Evolutionary conservation across 1,140 invertebrate genomes (phyloP).

Genomic region (Drosophila equinoxialis): DNA sequence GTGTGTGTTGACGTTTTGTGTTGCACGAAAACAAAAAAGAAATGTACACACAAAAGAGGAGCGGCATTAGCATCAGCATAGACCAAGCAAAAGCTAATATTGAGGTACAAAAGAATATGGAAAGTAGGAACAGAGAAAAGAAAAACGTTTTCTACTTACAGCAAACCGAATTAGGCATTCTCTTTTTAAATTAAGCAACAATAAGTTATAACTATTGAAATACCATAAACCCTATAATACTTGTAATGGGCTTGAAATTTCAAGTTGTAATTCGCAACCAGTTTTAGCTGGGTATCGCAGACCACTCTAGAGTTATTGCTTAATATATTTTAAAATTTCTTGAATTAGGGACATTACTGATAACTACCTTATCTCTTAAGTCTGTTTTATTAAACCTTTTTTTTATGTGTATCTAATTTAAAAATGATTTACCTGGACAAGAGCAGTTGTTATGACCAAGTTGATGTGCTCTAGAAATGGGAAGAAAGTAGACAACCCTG

Average conservation of each 20-base stretch:
- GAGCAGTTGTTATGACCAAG: not conserved
- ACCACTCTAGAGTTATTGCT: too few species aligned
- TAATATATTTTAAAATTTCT: too few species aligned
- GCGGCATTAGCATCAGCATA: constrained; percentile 7
- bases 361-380: too few species aligned
- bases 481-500: constrained; percentile 11
- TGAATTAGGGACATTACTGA: too few species aligned
- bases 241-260: too few species aligned
- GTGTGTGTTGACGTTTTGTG: not conserved
- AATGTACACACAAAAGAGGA: not conserved
- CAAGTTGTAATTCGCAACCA: too few species aligned
- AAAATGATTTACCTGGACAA: not conserved
- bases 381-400: too few species aligned
- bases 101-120: constrained; percentile 12
- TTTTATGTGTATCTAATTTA: not conserved
- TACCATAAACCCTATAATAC: too few species aligned
- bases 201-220: not conserved
- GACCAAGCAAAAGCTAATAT: constrained; percentile 7
- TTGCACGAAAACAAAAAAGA: constrained; percentile 13
- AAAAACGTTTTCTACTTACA: not conserved
- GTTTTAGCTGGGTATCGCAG: too few species aligned
- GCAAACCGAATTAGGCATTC: not conserved
- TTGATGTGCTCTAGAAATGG: not conserved
- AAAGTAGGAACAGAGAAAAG: constrained; percentile 3
- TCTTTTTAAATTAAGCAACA: not conserved